Conservation (phyloP, 2,797 vertebrate species). For the Cercopithecus neglectus region DNA sequence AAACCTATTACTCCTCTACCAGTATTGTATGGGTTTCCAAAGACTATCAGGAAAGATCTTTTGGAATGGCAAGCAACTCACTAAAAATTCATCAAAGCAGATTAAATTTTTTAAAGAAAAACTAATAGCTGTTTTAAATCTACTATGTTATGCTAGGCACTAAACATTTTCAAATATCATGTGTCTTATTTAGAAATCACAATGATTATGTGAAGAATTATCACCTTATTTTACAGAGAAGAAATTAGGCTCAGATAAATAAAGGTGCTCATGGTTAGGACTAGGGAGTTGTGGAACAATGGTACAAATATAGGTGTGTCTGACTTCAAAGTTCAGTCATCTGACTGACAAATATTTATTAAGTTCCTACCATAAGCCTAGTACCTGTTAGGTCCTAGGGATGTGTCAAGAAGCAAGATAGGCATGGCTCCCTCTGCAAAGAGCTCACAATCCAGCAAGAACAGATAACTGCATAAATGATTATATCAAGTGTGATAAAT, state of each 20-base stretch:
- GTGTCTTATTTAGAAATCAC: background rate
- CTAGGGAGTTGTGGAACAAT: background rate
- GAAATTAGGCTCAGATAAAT: background rate
- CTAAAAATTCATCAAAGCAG: constrained; percentile 1
- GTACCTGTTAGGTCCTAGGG: background rate
- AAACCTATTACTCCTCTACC: background rate
- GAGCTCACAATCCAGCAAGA: background rate
- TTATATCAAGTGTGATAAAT: background rate
- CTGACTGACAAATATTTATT: background rate
- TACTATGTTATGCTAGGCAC: background rate
- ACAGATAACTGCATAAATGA: background rate
- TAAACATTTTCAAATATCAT: background rate
- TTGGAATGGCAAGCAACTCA: background rate
- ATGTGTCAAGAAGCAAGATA: background rate
- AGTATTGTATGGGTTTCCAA: background rate
- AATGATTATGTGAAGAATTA: background rate
- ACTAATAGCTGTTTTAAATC: background rate
- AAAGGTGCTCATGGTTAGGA: background rate
- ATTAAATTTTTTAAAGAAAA: background rate
- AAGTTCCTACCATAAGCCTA: background rate
- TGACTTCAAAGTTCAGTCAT: background rate
- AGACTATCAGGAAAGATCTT: background rate
- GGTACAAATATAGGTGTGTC: background rate
- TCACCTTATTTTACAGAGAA: background rate
- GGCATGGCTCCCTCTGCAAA: background rate